phyloP scores from a whole-genome alignment of 2,888 invertebrate species.

The Athrips mouffetella region DNA sequence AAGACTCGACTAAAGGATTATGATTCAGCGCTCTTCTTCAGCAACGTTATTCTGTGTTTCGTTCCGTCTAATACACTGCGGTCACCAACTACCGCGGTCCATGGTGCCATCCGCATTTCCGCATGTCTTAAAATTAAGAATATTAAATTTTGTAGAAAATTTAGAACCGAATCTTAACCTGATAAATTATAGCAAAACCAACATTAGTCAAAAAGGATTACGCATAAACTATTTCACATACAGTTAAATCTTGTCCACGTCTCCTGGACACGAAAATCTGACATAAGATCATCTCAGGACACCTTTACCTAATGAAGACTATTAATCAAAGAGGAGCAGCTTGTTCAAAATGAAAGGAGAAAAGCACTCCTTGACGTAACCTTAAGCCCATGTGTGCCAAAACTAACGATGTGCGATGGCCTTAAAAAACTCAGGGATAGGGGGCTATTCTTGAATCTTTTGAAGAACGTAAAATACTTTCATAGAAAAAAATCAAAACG shows the following conservation, averaged over 20 bases:
- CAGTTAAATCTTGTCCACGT: background rate
- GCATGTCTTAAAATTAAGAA: no score
- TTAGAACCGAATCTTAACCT: no score
- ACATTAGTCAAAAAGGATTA: slow-evolving; percentile 1
- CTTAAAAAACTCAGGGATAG: slow-evolving; percentile 32
- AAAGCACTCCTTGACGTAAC: slow-evolving; percentile 48
- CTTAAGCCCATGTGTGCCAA: slow-evolving; percentile 58
- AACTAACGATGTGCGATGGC: slow-evolving; percentile 52
- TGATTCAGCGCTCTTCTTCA: no score
- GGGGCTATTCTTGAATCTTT: slow-evolving; percentile 26
- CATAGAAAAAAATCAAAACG: no score
- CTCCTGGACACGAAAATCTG: slow-evolving; percentile 53
- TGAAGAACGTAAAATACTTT: slow-evolving; percentile 3
- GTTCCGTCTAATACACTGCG: no score
- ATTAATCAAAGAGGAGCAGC: slow-evolving; percentile 61
- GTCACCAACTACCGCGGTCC: no score
- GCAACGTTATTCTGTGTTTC: no score
- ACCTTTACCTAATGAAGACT: slow-evolving; percentile 57
- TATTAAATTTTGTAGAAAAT: no score
- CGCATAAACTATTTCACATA: background rate
- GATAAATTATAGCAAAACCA: slow-evolving; percentile 7
- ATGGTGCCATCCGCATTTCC: no score
- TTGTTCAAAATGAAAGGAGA: slow-evolving; percentile 30
- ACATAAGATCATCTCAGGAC: slow-evolving; percentile 35
- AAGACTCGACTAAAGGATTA: no score